Percentiles rank a stretch among this genome's conserved stretches.
Conservation (phyloP, 2,113 vertebrate genomes). For the Hydrochoerus hydrochaeris region DNA sequence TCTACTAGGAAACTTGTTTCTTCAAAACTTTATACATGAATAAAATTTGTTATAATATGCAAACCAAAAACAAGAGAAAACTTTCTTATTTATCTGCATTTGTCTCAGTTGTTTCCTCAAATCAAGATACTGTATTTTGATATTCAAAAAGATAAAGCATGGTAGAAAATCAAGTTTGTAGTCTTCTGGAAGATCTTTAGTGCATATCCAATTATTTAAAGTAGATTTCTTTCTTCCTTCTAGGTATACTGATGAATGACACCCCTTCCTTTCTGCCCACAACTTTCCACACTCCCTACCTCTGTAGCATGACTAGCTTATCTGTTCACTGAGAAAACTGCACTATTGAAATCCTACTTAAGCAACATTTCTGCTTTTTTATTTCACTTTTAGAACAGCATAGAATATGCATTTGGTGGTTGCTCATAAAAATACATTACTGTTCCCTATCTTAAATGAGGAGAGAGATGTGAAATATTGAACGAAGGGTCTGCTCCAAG, state of each 20-base stretch:
- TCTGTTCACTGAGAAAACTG: neutral
- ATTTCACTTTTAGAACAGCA: neutral
- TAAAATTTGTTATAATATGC: neutral
- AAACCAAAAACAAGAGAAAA: neutral
- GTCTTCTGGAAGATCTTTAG: neutral
- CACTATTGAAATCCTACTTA: neutral
- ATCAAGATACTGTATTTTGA: neutral
- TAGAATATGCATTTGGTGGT: neutral
- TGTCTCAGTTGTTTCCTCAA: slow-evolving; percentile 5
- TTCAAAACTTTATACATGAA: neutral
- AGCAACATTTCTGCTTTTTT: neutral
- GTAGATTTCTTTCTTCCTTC: neutral
- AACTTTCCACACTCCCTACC: neutral
- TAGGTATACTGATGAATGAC: neutral
- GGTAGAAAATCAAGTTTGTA: neutral
- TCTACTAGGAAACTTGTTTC: neutral
- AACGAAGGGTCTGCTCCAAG: neutral
- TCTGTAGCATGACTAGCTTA: fast-evolving
- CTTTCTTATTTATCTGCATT: neutral
- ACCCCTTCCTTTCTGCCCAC: fast-evolving
- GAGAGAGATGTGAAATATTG: neutral
- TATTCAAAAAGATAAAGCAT: neutral
- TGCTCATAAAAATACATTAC: neutral
- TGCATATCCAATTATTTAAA: neutral
- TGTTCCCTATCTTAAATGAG: neutral